Conservation (phyloP, 2,888 invertebrate genomes). For the Drosophila macrospina region DNA sequence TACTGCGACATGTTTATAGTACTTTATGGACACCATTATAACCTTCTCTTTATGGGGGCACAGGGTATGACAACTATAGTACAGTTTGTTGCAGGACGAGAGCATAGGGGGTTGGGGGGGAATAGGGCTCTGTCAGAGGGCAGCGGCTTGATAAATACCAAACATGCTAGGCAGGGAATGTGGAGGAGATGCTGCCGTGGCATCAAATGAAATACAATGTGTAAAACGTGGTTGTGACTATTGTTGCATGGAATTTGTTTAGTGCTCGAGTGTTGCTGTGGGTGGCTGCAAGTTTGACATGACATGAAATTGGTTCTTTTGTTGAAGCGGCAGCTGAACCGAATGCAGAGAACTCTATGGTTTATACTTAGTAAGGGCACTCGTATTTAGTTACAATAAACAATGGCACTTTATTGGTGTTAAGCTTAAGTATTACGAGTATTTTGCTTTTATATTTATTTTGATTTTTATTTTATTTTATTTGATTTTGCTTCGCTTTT, state of each 20-base stretch:
- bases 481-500: not conserved
- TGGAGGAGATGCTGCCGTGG: conserved; percentile 36
- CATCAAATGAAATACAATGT: conserved; percentile 75
- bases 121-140: conserved; percentile 23
- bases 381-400: conserved; percentile 28
- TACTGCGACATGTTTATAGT: not conserved
- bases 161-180: not conserved
- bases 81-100: conserved; percentile 44
- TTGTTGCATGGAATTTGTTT: conserved; percentile 69
- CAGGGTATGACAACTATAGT: conserved; percentile 17
- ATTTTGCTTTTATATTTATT: not conserved
- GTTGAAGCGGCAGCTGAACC: conserved; percentile 12
- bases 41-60: not conserved
- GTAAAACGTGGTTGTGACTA: conserved; percentile 62
- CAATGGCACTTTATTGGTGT: conserved; percentile 11
- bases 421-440: conserved; percentile 7
- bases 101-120: too few relatives aligned
- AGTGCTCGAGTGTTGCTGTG: conserved; percentile 14
- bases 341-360: conserved; percentile 14
- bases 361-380: conserved; percentile 1
- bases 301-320: conserved; percentile 22
- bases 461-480: not conserved
- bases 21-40: not conserved
- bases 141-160: conserved; percentile 58
- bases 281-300: conserved; percentile 14